Evolutionary conservation across 2,888 invertebrate species (phyloP).

Genomic region (Lasioglossum oenotherae): DNA sequence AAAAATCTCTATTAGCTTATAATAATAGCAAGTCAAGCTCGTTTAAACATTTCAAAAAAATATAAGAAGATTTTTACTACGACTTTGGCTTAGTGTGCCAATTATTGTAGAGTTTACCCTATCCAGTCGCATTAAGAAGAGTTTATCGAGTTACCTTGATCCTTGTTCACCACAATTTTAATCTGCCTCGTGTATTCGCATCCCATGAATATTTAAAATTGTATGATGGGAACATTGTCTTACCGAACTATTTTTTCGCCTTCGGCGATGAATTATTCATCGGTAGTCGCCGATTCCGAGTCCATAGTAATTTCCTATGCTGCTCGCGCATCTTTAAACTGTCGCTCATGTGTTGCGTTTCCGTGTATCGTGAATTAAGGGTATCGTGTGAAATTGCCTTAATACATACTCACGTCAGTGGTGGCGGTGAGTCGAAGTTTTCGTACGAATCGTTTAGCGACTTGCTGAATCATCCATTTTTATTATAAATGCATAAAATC

Average conservation of each 20-base stretch:
- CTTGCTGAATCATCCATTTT: too few relatives aligned
- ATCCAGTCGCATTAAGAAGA: too few relatives aligned
- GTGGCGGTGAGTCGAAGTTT: not conserved
- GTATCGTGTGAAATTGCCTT: conserved; percentile 12
- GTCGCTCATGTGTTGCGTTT: conserved; percentile 46
- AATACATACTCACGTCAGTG: not conserved
- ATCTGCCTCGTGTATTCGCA: conserved; percentile 33
- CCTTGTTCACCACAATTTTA: not conserved
- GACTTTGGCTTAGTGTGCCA: too few relatives aligned
- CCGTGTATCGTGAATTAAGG: conserved; percentile 22
- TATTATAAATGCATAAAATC: too few relatives aligned
- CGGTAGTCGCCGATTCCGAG: conserved; percentile 14
- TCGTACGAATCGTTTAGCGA: not conserved
- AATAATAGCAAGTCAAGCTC: too few relatives aligned
- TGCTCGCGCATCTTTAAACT: conserved; percentile 32
- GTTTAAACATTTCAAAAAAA: too few relatives aligned
- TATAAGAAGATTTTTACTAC: too few relatives aligned
- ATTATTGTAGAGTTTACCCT: too few relatives aligned
- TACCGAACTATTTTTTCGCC: conserved; percentile 49
- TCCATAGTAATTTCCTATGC: conserved; percentile 60
- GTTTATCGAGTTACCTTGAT: not conserved
- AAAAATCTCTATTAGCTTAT: too few relatives aligned
- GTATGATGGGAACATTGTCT: conserved; percentile 11
- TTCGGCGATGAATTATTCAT: conserved; percentile 66
- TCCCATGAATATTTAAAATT: conserved; percentile 52